These are phyloP conservation scores for Gallinago media DNA, from an alignment of 2,113 vertebrate species.

Conservation along the genomic window DNA sequence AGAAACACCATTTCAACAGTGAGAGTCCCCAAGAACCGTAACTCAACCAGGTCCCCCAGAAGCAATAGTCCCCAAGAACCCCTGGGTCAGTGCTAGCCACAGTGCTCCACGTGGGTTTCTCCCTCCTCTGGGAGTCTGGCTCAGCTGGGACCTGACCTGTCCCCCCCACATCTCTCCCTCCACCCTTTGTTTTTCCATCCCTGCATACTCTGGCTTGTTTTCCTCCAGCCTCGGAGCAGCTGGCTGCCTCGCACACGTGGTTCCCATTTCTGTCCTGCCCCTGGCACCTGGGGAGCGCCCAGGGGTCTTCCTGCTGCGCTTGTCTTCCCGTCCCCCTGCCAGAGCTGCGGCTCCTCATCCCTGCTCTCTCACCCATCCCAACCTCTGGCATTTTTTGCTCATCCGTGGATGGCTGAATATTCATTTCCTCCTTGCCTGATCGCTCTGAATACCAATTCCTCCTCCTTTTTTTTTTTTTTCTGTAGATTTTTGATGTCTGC, in stretches of 20 bases:
- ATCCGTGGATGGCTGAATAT: constrained; percentile 59
- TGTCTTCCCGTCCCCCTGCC: constrained; percentile 13
- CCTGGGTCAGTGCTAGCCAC: background rate
- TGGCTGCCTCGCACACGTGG: constrained; percentile 25
- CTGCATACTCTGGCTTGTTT: background rate
- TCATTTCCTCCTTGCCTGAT: constrained; percentile 63
- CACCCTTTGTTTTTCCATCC: background rate
- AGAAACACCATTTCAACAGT: background rate
- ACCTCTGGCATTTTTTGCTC: constrained; percentile 65
- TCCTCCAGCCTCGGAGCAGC: constrained; percentile 23
- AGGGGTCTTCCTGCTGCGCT: constrained; percentile 18
- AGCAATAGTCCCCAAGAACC: too few relatives aligned
- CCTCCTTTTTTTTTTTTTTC: constrained; percentile 55
- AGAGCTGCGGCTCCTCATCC: constrained; percentile 28
- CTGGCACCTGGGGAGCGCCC: constrained; percentile 33
- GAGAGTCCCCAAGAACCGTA: too few relatives aligned
- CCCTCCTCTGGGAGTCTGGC: background rate
- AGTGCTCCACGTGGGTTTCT: background rate
- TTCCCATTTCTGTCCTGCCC: constrained; percentile 47
- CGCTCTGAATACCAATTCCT: constrained; percentile 67
- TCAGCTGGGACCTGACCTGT: background rate
- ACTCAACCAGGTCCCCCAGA: too few relatives aligned
- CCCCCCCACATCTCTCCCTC: background rate
- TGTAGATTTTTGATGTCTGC: constrained; percentile 48
- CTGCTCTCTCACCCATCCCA: constrained; percentile 50